Conservation (phyloP, 2,888 invertebrate genomes). For the Cryptocephalus primarius region DNA sequence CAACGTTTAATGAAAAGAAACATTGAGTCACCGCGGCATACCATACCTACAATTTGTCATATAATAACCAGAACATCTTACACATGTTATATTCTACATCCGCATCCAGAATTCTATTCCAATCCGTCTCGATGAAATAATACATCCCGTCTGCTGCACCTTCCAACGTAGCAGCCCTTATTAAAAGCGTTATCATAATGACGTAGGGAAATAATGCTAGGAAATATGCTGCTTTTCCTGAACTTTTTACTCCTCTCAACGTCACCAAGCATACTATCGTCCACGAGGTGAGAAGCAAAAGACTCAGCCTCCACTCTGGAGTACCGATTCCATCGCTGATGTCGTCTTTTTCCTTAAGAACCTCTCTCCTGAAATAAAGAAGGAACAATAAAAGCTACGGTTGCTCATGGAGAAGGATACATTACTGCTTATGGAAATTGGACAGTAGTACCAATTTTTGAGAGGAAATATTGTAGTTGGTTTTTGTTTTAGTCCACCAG, state of each 20-base stretch:
- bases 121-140: slow-evolving; percentile 71
- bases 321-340: slow-evolving; percentile 38
- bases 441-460: no score
- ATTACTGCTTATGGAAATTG: neutral
- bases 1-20: slow-evolving; percentile 67
- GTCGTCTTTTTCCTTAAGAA: slow-evolving; percentile 39
- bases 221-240: slow-evolving; percentile 78
- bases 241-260: slow-evolving; percentile 62
- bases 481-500: no score
- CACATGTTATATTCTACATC: slow-evolving; percentile 38
- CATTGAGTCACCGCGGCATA: slow-evolving; percentile 70
- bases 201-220: slow-evolving; percentile 80
- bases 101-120: slow-evolving; percentile 59
- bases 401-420: neutral
- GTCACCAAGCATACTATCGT: slow-evolving; percentile 56
- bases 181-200: slow-evolving; percentile 61
- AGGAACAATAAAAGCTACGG: neutral
- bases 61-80: neutral
- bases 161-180: slow-evolving; percentile 52
- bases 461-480: no score
- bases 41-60: slow-evolving; percentile 21
- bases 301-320: slow-evolving; percentile 58
- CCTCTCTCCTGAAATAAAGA: slow-evolving; percentile 37
- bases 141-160: slow-evolving; percentile 65
- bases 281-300: slow-evolving; percentile 60